Percentiles rank a stretch among this genome's conserved stretches.
Evolutionary conservation across 2,797 vertebrate species (phyloP).

Genomic region (Streptopelia turtur): DNA sequence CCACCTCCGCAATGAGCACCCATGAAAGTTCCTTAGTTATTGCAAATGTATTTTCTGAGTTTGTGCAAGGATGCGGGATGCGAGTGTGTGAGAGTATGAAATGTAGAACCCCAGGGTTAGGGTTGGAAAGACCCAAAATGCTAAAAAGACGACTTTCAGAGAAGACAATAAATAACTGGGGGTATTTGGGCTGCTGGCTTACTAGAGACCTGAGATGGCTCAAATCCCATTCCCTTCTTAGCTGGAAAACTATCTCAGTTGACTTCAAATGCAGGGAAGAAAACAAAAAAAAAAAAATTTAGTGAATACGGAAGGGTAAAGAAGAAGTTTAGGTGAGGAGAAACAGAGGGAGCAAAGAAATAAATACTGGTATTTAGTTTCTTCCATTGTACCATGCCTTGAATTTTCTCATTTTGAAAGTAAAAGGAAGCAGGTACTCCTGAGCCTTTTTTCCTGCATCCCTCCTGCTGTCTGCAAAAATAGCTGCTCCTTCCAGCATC

Average conservation of each 20-base stretch:
- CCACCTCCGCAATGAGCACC: not conserved
- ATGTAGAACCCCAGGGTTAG: not conserved
- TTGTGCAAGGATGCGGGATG: not conserved
- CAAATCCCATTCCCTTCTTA: no score
- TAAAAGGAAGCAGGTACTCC: not conserved
- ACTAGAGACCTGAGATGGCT: not conserved
- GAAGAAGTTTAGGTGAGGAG: not conserved
- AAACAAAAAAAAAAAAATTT: not conserved
- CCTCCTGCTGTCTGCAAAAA: not conserved
- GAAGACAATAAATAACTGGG: not conserved
- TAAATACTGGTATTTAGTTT: not conserved
- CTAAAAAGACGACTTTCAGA: not conserved
- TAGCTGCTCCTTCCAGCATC: not conserved
- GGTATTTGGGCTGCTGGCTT: not conserved
- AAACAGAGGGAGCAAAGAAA: not conserved
- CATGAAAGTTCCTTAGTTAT: not conserved
- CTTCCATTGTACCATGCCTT: not conserved
- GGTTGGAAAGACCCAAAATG: not conserved
- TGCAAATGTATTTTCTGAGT: not conserved
- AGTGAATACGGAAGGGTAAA: not conserved
- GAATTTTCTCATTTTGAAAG: not conserved
- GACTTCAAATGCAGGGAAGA: not conserved
- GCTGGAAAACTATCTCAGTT: not conserved
- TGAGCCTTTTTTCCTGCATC: not conserved
- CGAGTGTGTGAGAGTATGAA: not conserved